Evolutionary conservation across 2,113 vertebrate genomes (phyloP).

Genomic region (Taurulus bubalis): DNA sequence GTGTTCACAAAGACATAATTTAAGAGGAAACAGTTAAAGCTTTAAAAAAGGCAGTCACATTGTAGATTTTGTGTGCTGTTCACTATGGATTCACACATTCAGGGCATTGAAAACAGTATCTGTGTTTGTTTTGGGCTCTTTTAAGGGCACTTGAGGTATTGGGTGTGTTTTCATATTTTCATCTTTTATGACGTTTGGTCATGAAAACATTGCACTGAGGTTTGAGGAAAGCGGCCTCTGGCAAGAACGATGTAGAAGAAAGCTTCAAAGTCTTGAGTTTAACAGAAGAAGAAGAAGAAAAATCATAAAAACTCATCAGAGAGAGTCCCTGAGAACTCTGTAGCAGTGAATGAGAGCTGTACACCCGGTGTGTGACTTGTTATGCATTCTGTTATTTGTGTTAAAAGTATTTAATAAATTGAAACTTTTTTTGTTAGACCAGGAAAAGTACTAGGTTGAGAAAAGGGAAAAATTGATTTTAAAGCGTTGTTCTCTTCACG

Average conservation of each 20-base stretch:
- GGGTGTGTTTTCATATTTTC: background rate
- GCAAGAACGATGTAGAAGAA: background rate
- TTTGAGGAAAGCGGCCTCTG: background rate
- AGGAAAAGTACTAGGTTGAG: no score
- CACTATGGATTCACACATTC: background rate
- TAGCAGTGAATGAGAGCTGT: no score
- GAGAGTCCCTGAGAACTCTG: background rate
- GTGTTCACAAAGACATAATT: constrained; percentile 38
- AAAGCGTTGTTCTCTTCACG: no score
- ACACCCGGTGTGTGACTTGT: no score
- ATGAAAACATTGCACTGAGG: background rate
- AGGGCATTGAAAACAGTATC: background rate
- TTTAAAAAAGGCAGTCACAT: constrained; percentile 22
- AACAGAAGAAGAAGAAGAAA: background rate
- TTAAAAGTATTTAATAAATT: no score
- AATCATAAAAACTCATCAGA: background rate
- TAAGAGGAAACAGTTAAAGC: background rate
- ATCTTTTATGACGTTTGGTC: background rate
- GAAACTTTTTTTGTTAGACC: no score
- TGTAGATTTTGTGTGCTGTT: background rate
- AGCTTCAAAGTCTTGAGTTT: background rate
- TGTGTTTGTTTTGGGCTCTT: background rate
- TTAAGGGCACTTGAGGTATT: background rate
- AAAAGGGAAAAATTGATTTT: no score
- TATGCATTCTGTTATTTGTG: no score